Evolutionary conservation across 64 coral and sea anemone genomes (phyloP).

Genomic region (Pocillopora damicornis): DNA sequence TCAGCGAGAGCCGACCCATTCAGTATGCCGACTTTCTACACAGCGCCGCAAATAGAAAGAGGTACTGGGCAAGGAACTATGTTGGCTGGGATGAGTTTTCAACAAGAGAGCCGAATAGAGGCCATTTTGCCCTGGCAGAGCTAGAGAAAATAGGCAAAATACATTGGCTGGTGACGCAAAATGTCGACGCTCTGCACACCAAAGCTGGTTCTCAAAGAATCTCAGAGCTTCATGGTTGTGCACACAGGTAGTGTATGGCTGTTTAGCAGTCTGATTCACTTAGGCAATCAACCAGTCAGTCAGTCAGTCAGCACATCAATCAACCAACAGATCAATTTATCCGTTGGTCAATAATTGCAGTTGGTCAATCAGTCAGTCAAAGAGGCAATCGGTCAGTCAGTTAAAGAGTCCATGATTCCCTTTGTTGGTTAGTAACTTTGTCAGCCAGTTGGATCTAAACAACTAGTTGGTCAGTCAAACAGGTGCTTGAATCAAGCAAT

Average conservation of each 20-base stretch:
- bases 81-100: conserved; percentile 86
- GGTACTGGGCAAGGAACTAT: conserved; percentile 99
- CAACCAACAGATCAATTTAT: no score
- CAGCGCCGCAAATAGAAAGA: conserved; percentile 58
- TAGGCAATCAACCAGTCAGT: no score
- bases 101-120: conserved; percentile 61
- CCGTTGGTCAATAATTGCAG: no score
- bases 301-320: no score
- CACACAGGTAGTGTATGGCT: conserved; percentile 60
- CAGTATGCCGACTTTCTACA: conserved; percentile 80
- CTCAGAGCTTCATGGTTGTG: conserved; percentile 86
- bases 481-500: no score
- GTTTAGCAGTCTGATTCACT: no score
- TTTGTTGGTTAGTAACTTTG: no score
- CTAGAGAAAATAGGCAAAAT: conserved; percentile 69
- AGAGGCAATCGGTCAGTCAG: no score
- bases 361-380: no score
- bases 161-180: conserved; percentile 92
- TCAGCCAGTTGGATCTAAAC: no score
- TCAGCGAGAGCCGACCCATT: conserved; percentile 75
- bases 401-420: no score
- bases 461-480: no score
- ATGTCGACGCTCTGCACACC: conserved; percentile 89
- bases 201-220: conserved; percentile 87
- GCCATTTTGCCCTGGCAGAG: conserved; percentile 69